Evolutionary conservation across 2,888 invertebrate species (phyloP), one percentile per base, ranked within the genome.

Genomic region (Ephialtes manifestator): DNA sequence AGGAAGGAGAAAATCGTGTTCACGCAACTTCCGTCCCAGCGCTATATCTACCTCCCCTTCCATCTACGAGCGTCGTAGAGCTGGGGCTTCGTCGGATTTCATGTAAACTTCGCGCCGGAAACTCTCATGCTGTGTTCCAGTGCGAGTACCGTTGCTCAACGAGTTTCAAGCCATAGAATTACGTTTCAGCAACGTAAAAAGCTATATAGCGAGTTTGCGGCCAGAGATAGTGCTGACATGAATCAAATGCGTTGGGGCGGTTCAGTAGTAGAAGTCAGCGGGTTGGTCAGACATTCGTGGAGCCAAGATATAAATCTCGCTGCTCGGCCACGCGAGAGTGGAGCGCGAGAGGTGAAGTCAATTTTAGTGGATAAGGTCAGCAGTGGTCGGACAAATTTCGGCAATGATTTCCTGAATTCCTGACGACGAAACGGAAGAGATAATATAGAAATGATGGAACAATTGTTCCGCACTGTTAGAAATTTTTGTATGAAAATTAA

Each of bases 291-390:
- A 48, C 60, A 48, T 31, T 18, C 10, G 11, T n/a, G n/a, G 31
- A 79, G 83, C 79, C 79, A 83, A 83, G 75, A 74, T 60, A 70
- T 74, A 83, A 79, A 83, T 83, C 67, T 65, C 39, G 63, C 7
- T n/a, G 63, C 18, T 18, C 31, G 60, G 18, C 18, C 31, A 51
- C 31, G 46, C 60, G 46, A 18, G 43, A 48, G 46, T 15, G 48
- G 31, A 75, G 18, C 18, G 11, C 28, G 7, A 15, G 55, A 18
- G 15, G 55, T n/a, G 4, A 60, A 31, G 18, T 24, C 39, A 55
- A 20, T n/a, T 63, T 75, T 31, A 15, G 48, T 48, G 18, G 74
- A 75, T 63, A 75, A 48, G 31, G 63, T 35, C 60, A 63, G 46
- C 46, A 48, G 18, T 18, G 63, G 63, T 63, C 63, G n/a, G 63